A percentile compares a stretch with the other conserved stretches of the same genome.
Evolutionary conservation across 2,797 vertebrate species (phyloP).

Genomic region (Sciaenops ocellatus): DNA sequence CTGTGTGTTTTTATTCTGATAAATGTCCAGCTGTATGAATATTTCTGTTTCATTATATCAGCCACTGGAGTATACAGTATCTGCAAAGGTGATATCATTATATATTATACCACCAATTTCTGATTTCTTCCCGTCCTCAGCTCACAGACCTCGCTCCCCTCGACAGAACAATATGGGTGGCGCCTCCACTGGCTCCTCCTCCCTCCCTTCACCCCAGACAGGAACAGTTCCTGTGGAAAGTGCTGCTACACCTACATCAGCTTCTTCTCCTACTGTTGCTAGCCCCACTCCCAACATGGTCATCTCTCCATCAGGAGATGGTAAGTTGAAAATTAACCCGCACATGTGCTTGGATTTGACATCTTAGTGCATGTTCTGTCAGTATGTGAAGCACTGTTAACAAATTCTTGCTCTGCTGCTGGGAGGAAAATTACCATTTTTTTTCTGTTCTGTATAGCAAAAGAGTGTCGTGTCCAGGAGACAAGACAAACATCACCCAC

Average conservation of each 20-base stretch:
- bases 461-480: conserved; percentile 96
- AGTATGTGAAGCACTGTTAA: background rate
- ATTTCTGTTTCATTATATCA: background rate
- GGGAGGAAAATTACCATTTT: background rate
- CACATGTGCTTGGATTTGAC: background rate
- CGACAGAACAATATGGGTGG: conserved; percentile 91
- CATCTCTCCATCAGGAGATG: conserved; percentile 90
- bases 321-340: conserved; percentile 74
- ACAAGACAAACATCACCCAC: conserved; percentile 93
- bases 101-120: too few species aligned
- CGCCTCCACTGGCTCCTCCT: conserved; percentile 87
- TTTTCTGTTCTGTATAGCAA: conserved; percentile 83
- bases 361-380: background rate
- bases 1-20: background rate
- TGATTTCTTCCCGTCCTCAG: conserved; percentile 81
- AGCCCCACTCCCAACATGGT: conserved; percentile 92
- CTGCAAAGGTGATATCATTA: background rate
- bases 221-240: conserved; percentile 91
- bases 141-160: conserved; percentile 96
- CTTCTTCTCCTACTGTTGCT: conserved; percentile 92
- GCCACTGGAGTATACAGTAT: background rate
- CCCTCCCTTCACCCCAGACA: conserved; percentile 91
- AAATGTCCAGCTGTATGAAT: background rate
- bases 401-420: background rate
- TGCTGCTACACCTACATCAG: conserved; percentile 87